Evolutionary conservation across 2,113 vertebrate species (phyloP).

Genomic region (Epinephelus lanceolatus): DNA sequence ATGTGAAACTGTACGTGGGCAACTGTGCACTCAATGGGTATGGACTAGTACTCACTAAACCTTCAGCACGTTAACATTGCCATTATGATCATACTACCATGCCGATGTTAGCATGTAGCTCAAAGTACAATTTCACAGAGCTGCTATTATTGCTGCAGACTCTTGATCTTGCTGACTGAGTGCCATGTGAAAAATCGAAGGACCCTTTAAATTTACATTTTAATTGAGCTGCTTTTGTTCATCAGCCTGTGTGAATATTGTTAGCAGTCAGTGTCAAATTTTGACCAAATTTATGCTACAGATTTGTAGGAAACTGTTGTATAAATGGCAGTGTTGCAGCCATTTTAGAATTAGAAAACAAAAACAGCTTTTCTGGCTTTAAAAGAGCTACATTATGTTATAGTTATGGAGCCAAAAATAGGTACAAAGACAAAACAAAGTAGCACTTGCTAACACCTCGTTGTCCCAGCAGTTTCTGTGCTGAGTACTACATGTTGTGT

Average conservation of each 20-base stretch:
- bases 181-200: background rate
- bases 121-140: background rate
- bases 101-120: too few relatives aligned
- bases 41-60: too few relatives aligned
- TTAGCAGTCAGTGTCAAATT: background rate
- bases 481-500: background rate
- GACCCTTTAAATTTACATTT: background rate
- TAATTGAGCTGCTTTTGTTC: background rate
- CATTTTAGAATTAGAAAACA: background rate
- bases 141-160: background rate
- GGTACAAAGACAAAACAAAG: too few relatives aligned
- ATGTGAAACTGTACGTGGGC: too few relatives aligned
- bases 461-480: constrained; percentile 29
- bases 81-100: too few relatives aligned
- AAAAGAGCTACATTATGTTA: background rate
- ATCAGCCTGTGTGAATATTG: too few relatives aligned
- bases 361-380: background rate
- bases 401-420: background rate
- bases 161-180: background rate
- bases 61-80: too few relatives aligned
- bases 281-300: background rate
- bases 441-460: background rate
- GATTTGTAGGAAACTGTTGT: background rate
- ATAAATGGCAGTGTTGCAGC: background rate
- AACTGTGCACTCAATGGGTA: too few relatives aligned